A percentile compares a stretch with the other conserved stretches of the same genome.
Conservation (phyloP, 2,797 vertebrate species). For the Podarcis lilfordi region DNA sequence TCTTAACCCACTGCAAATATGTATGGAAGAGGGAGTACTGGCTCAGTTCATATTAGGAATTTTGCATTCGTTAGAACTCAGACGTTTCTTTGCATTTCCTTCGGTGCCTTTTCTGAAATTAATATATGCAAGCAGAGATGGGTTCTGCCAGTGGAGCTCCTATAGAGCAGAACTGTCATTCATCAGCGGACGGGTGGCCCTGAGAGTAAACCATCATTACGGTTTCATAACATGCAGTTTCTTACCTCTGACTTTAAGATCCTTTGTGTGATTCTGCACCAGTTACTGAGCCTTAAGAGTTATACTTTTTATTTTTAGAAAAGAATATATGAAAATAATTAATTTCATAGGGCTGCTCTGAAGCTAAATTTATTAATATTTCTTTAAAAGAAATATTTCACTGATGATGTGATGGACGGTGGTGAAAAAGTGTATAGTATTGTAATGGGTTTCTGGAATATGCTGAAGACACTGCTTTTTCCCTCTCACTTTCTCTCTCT, state of each 20-base stretch:
- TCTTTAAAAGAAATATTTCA: neutral
- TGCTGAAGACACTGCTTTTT: neutral
- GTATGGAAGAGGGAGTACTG: neutral
- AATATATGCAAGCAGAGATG: constrained; percentile 2
- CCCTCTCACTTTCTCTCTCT: neutral
- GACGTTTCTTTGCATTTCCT: constrained; percentile 14
- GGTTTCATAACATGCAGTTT: neutral
- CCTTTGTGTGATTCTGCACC: neutral
- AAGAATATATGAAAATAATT: neutral
- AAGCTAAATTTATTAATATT: neutral
- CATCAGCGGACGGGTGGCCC: neutral
- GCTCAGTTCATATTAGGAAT: constrained; percentile 8
- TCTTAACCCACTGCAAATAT: neutral
- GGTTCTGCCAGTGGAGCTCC: neutral
- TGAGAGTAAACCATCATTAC: neutral
- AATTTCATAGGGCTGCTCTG: neutral
- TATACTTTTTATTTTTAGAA: neutral
- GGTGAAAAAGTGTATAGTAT: neutral
- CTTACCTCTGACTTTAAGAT: too few species aligned
- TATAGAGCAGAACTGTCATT: neutral
- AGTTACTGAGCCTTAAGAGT: neutral
- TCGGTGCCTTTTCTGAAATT: neutral
- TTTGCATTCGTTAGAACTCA: neutral
- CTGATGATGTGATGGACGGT: neutral
- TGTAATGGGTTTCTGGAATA: neutral